phyloP scores from a whole-genome alignment of 2,113 vertebrate genomes.

The Erythrocercus mccallii region DNA sequence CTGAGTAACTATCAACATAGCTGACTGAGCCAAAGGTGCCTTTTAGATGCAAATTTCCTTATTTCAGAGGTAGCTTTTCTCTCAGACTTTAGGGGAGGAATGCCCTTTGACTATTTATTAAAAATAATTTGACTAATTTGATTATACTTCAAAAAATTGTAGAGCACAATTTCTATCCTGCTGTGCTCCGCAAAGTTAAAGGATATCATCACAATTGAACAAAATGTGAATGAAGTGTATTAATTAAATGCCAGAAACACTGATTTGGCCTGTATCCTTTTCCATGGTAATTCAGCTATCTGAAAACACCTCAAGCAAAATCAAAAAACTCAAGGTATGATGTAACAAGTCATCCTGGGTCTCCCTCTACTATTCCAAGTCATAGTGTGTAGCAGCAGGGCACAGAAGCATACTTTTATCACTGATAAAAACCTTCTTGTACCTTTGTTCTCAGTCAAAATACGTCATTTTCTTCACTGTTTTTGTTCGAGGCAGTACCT shows the following conservation, averaged over 20 bases:
- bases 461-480: background rate
- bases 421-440: background rate
- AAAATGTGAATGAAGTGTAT: background rate
- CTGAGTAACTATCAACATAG: slow-evolving; percentile 48
- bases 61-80: background rate
- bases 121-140: background rate
- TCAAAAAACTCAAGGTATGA: background rate
- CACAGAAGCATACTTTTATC: background rate
- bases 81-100: background rate
- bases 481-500: background rate
- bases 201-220: background rate
- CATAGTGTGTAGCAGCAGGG: background rate
- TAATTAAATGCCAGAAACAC: background rate
- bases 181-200: background rate
- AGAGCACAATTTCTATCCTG: background rate
- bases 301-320: background rate
- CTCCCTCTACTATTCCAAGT: background rate
- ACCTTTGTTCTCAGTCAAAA: background rate
- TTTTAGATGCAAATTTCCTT: slow-evolving; percentile 22
- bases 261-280: background rate
- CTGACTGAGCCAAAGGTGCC: slow-evolving; percentile 38
- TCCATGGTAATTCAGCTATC: background rate
- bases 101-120: background rate
- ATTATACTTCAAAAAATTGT: background rate
- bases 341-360: background rate